Evolutionary conservation across 2,888 invertebrate species (phyloP).

Genomic region (Hartigia nigra): DNA sequence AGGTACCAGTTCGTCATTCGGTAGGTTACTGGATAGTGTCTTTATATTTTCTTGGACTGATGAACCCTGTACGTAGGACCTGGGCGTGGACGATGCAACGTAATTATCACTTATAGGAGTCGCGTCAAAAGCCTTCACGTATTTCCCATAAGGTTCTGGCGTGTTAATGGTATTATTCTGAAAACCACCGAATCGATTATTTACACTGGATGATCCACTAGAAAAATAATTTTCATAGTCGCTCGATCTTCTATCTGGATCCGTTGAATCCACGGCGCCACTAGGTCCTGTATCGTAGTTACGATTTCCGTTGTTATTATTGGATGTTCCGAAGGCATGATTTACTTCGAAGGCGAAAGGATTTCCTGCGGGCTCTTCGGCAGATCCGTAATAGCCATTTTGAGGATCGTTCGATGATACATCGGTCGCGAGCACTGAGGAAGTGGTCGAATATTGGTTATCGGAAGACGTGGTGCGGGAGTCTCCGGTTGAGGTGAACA

Average conservation of each 20-base stretch:
- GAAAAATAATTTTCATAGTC: slow-evolving; percentile 59
- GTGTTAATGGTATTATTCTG: slow-evolving; percentile 66
- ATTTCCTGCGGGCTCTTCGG: slow-evolving; percentile 34
- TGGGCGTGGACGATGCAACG: slow-evolving; percentile 55
- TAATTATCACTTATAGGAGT: slow-evolving; percentile 60
- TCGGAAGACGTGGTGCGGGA: slow-evolving; percentile 39
- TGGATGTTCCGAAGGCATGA: slow-evolving; percentile 58
- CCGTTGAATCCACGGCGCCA: slow-evolving; percentile 31
- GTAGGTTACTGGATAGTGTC: background rate
- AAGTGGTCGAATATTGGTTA: slow-evolving; percentile 32
- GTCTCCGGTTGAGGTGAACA: slow-evolving; percentile 37
- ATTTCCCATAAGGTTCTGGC: slow-evolving; percentile 67
- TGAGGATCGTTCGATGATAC: slow-evolving; percentile 34
- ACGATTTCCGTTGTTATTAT: slow-evolving; percentile 8
- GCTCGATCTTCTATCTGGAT: slow-evolving; percentile 30
- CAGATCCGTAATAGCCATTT: slow-evolving; percentile 21
- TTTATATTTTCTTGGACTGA: slow-evolving; percentile 14
- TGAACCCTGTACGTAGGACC: slow-evolving; percentile 46
- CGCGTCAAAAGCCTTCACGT: slow-evolving; percentile 67
- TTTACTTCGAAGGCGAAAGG: slow-evolving; percentile 65
- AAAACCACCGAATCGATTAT: slow-evolving; percentile 53
- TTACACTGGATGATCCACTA: slow-evolving; percentile 43
- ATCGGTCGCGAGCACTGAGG: slow-evolving; percentile 25
- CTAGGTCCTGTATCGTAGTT: slow-evolving; percentile 10
- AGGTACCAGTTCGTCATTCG: background rate